These are phyloP conservation scores for Phalanger gymnotis DNA, from an alignment of 2,797 vertebrate genomes.

Conservation along the genomic window DNA sequence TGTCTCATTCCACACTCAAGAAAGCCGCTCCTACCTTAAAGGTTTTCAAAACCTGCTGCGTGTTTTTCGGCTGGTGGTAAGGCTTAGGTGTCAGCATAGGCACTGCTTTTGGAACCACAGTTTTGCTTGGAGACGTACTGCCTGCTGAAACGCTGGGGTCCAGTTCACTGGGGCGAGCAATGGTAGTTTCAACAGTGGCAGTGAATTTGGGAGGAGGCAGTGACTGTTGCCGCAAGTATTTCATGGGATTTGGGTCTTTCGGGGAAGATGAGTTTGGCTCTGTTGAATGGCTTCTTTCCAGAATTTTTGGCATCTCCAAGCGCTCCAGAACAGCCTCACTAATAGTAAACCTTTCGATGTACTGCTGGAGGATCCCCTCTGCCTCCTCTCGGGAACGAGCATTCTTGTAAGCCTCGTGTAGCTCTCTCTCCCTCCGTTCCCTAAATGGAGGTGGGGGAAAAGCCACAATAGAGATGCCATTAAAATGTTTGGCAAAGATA, in stretches of 20 bases:
- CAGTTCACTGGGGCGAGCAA: constrained; percentile 84
- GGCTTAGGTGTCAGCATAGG: constrained; percentile 93
- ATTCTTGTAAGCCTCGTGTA: constrained; percentile 91
- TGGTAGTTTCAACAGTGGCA: constrained; percentile 92
- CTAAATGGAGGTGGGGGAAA: constrained; percentile 79
- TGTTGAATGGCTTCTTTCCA: constrained; percentile 95
- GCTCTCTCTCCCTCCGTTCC: constrained; percentile 93
- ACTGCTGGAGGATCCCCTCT: constrained; percentile 91
- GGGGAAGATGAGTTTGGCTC: constrained; percentile 86
- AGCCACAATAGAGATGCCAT: constrained; percentile 37
- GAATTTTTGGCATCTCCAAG: constrained; percentile 94
- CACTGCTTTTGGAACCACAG: constrained; percentile 88
- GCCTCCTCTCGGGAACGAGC: constrained; percentile 94
- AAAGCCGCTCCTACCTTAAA: constrained; percentile 89
- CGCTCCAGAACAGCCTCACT: constrained; percentile 95
- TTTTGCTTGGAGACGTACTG: constrained; percentile 84
- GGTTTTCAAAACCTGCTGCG: constrained; percentile 89
- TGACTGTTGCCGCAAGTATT: constrained; percentile 94
- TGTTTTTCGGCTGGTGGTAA: constrained; percentile 91
- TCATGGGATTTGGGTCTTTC: constrained; percentile 88
- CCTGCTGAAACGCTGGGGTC: constrained; percentile 84
- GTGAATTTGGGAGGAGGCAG: constrained; percentile 96
- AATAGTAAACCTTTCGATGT: constrained; percentile 97
- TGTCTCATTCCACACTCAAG: not conserved
- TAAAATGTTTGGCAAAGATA: not conserved